These are phyloP conservation scores for Antheraea yamamai DNA, from an alignment of 2,888 invertebrate genomes.

Conservation along the genomic window DNA sequence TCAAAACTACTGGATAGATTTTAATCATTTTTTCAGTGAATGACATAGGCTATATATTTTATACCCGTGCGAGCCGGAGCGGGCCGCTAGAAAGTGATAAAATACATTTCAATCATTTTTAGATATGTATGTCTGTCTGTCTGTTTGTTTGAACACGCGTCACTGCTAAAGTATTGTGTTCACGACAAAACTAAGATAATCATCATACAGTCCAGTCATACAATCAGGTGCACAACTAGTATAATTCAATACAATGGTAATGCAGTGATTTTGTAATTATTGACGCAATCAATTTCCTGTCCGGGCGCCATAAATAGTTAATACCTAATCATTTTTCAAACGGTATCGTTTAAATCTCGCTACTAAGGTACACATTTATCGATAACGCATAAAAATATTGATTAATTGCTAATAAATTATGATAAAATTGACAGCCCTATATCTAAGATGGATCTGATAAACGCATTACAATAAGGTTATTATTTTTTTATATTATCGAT, in stretches of 20 bases:
- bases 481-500: neutral
- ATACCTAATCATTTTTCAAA: neutral
- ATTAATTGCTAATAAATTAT: constrained; percentile 56
- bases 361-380: constrained; percentile 31
- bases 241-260: neutral
- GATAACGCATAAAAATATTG: constrained; percentile 39
- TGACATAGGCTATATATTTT: too few relatives aligned
- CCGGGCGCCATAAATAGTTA: constrained; percentile 3
- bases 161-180: too few relatives aligned
- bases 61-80: too few relatives aligned
- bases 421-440: constrained; percentile 45
- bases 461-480: constrained; percentile 32
- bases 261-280: neutral
- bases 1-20: too few relatives aligned
- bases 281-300: constrained; percentile 5
- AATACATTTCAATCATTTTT: too few relatives aligned
- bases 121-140: too few relatives aligned
- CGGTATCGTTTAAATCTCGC: constrained; percentile 24
- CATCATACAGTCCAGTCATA: too few relatives aligned
- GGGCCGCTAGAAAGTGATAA: too few relatives aligned
- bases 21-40: too few relatives aligned
- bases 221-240: too few relatives aligned
- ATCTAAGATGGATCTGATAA: constrained; percentile 40
- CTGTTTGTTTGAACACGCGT: too few relatives aligned
- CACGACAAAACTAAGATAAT: too few relatives aligned